Evolutionary conservation across 1,140 invertebrate species (phyloP).

Genomic region (Campoletis sonorensis): DNA sequence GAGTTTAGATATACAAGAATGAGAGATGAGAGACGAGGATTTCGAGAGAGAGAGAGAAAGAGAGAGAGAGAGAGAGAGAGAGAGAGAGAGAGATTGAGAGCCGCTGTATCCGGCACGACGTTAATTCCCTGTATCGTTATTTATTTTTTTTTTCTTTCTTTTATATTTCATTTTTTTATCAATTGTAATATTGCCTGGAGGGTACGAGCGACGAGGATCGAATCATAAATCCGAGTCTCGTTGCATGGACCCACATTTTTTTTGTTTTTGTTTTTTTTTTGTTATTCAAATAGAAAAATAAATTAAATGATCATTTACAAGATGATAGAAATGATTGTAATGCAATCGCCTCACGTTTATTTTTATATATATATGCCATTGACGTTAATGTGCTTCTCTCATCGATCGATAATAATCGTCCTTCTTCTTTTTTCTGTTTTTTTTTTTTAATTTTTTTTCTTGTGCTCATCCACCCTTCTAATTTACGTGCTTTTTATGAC

Average conservation of each 20-base stretch:
- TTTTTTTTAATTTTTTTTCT: too few relatives aligned
- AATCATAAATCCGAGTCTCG: not conserved
- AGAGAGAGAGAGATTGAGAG: conserved; percentile 5
- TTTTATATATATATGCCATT: not conserved
- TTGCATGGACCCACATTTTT: conserved; percentile 21
- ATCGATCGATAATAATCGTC: conserved; percentile 27
- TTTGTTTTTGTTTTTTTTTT: conserved; percentile 24
- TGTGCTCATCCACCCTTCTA: not conserved
- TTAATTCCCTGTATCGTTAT: conserved; percentile 23
- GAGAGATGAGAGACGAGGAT: not conserved
- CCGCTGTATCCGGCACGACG: conserved; percentile 18
- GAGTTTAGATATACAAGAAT: not conserved
- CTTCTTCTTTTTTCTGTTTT: too few relatives aligned
- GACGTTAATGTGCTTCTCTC: not conserved
- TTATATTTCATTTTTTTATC: not conserved
- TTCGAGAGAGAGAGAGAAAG: not conserved
- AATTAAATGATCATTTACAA: conserved; percentile 71
- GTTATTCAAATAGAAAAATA: conserved; percentile 69
- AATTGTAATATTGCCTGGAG: conserved; percentile 30
- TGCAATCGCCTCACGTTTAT: not conserved
- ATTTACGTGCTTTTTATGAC: conserved; percentile 30
- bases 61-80: not conserved
- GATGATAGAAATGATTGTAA: conserved; percentile 63
- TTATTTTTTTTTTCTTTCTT: conserved; percentile 3
- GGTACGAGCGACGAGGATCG: not conserved